Base-by-base conservation (phyloP, 1,140 invertebrate genomes). In the Sycobia sp. region DNA sequence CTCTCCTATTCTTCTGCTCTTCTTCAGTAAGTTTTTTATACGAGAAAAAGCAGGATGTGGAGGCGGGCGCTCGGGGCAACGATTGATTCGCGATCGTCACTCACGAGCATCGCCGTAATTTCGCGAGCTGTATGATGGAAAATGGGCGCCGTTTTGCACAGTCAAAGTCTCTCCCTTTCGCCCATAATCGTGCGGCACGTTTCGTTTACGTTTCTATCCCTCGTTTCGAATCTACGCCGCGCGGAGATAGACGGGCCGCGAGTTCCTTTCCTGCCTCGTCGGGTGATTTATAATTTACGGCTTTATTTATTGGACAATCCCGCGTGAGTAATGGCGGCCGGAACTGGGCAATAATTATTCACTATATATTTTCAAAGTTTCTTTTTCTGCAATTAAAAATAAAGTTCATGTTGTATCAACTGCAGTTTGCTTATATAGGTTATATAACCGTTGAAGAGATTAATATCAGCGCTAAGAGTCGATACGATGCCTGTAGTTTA, bases 81-180 rank as follows among this genome's bases (percentile, higher is more conserved):
- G 53, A 57, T 64, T 51, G 54, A 23, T 50, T 63, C 20, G 36
- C 54, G 53, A 56, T 63, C 61, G 46, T 63, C 61, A 63, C 38
- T 63, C 61, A 63, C 46, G 46, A 63, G 46, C 38, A 57, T 57
- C 38, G 51, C 14, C 36, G 43, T 63, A 63, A 63, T 63, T 62
- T 63, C 47, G 22, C 54, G 32, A 36, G 46, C n/a, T 57, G 43
- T 50, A 50, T 56, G 49, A 50, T 9, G 54, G 47, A 58, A 58
- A 57, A 51, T 36, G 34, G 10, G 14, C 8, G 14, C 18, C 38
- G 9, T 50, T 59, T 59, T 38, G 34, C 34, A 41, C 34, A 41
- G 36, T 13, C 32, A 13, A 49, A 49, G 27, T 23, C 16, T n/a
- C n/a, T n/a, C n/a, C n/a, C n/a, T n/a, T n/a, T n/a, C n/a, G n/a